Evolutionary conservation across 2,113 vertebrate species (phyloP), one percentile per base, ranked within the genome.

Genomic region (Oreochromis niloticus): DNA sequence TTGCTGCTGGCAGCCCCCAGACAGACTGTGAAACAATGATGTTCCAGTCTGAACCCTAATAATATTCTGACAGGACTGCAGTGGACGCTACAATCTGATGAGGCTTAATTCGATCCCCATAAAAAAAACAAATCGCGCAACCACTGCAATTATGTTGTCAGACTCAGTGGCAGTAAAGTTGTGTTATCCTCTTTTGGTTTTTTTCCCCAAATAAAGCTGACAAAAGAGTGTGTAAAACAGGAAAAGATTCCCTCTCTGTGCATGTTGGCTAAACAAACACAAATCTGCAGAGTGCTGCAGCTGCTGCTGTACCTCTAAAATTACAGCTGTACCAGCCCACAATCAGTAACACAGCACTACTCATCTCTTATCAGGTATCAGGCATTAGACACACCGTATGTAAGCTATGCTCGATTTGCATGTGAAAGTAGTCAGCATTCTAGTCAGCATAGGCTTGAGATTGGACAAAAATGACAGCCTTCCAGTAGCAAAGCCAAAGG

Each of bases 121-220:
- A 61, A 85, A 78, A 89, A 73, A 89, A 85, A 48, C 85, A 87
- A 90, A 82, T 79, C 50, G 52, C 24, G 13, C 48, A 52, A 79
- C 52, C 39, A 5, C 57, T 54, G 66, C 16, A 66, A 87, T 83
- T 85, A 32, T 61, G 56, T 52, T 68, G 56, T 34, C 63, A 68
- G 57, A 68, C 48, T 87, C 52, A 78, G 88, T 46, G 50, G 89
- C 39, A 6, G 50, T 46, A 81, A 24, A 57, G 50, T 83, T 48
- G 59, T 56, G 50, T 92, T 87, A 87, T 89, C 78, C 71, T 86
- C 50, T 87, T 89, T 86, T 54, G 36, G 13, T 73, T 89, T 54
- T 80, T 88, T 66, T 39, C 0, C 19, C 48, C 30, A 85, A 83
- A 91, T 66, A 11, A 86, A 80, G 86, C 56, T n/a, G 50, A 79